Base-by-base conservation (phyloP, 1,140 invertebrate genomes). In the Drosophila quadrilineata region DNA sequence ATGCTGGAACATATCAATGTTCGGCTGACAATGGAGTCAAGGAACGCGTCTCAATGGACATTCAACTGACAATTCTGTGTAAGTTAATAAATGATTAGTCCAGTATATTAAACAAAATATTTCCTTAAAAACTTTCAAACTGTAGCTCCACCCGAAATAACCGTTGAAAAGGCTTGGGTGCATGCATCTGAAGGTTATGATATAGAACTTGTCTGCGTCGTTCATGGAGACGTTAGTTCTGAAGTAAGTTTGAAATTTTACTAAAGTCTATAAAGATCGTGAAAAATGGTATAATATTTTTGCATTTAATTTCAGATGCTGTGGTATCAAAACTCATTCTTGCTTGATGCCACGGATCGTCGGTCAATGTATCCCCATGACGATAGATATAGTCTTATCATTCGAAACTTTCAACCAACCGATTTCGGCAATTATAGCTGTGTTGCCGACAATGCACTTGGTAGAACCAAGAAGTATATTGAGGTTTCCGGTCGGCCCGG, bases 11-110 rank as follows among this genome's bases (percentile, higher is more conserved):
- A 10, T 94, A 94, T 73, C 90, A 92, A 53, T 94, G 93, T 63
- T 93, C 92, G 0, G 93, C 93, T 2, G 92, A 92, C 26, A 94
- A 94, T 72, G 92, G 92, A 2, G 93, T 94, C 1, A 93, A 93
- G 2, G 92, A 92, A 67, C 92, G 93, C 2, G 92, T 92, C 8
- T 91, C 91, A 17, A 92, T 91, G 58, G 91, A 92, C 52, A 91
- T 93, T 56, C 90, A 91, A 26, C 77, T 94, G 2, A 91, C 93
- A 36, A 92, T 94, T 41, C 79, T 92, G 46, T 92, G 92, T 92
- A 90, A 91, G 91, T 90, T 12, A 3, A 16, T 28, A n/a, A n/a
- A n/a, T n/a, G n/a, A n/a, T 38, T 3, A 6, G 6, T 24, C 1
- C 10, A 10, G 12, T 8, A 14, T 10, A 35, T 14, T 35, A 16